Percentiles rank a stretch among this genome's conserved stretches.
Conservation (phyloP, 1,140 invertebrate species). For the Aradophagus sp. region DNA sequence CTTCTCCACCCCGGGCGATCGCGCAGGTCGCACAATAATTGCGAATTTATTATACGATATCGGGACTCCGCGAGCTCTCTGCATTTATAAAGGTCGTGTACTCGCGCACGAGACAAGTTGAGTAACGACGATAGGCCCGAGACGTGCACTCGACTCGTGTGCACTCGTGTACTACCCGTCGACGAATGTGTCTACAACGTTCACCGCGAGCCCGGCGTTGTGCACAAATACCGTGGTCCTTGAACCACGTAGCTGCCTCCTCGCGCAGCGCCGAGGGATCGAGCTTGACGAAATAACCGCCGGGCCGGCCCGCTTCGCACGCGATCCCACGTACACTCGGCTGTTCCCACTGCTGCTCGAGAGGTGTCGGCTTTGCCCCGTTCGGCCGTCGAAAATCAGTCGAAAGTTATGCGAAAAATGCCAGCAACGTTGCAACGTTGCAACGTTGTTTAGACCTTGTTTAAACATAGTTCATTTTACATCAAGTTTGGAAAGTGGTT, state of each 20-base stretch:
- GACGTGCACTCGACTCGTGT: conserved; percentile 49
- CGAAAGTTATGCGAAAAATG: too few species aligned
- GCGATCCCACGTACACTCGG: too few species aligned
- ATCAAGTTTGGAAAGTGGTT: too few species aligned
- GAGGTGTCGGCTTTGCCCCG: too few species aligned
- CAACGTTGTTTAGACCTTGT: too few species aligned
- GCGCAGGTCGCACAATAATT: conserved; percentile 53
- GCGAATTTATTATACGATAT: conserved; percentile 55
- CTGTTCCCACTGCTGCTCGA: too few species aligned
- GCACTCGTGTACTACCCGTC: conserved; percentile 51
- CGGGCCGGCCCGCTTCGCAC: too few species aligned
- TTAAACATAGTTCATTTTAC: too few species aligned
- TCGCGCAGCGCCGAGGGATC: too few species aligned
- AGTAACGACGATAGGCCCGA: conserved; percentile 57
- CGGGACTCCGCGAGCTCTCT: conserved; percentile 40
- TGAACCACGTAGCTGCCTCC: conserved; percentile 49
- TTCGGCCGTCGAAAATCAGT: too few species aligned
- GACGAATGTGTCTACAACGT: conserved; percentile 55
- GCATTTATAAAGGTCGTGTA: conserved; percentile 59
- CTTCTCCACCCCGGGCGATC: conserved; percentile 2
- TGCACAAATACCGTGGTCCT: conserved; percentile 55
- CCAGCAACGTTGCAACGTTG: too few species aligned
- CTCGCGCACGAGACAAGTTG: conserved; percentile 58
- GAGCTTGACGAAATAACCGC: too few species aligned
- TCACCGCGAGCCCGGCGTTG: conserved; percentile 44